Percentiles rank a stretch among this genome's conserved stretches.
phyloP scores from a whole-genome alignment of 2,113 vertebrate species.

The Barnardius zonarius region DNA sequence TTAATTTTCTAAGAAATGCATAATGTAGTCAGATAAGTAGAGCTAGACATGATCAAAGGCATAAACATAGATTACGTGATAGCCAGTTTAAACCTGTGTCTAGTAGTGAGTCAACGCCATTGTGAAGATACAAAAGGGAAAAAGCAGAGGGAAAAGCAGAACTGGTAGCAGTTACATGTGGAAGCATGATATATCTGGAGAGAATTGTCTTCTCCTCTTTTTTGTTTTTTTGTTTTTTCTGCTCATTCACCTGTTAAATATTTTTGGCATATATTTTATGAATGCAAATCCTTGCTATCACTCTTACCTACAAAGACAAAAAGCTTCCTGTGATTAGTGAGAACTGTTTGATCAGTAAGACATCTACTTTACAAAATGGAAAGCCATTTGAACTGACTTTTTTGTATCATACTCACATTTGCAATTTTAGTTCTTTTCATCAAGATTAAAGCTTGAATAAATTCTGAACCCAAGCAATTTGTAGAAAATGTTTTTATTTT shows the following conservation, averaged over 20 bases:
- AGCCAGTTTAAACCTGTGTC: neutral
- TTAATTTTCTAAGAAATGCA: neutral
- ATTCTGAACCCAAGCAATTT: neutral
- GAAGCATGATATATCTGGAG: neutral
- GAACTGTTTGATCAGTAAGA: neutral
- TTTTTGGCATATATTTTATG: neutral
- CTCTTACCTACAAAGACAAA: neutral
- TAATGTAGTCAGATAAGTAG: neutral
- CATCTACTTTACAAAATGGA: neutral
- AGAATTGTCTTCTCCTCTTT: neutral
- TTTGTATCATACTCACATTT: neutral
- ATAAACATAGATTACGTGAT: neutral
- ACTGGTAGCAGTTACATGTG: neutral
- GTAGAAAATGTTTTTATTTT: neutral
- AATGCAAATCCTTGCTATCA: neutral
- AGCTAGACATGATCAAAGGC: neutral
- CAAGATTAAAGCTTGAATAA: constrained; percentile 3
- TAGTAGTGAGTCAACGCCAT: neutral
- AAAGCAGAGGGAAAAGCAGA: neutral
- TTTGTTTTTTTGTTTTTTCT: neutral
- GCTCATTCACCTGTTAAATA: neutral
- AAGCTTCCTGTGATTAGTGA: neutral
- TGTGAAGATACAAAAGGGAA: neutral
- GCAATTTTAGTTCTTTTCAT: neutral
- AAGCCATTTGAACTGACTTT: neutral